These are phyloP conservation scores for Ruditapes philippinarum DNA, from an alignment of 1,140 invertebrate genomes.

Conservation along the genomic window DNA sequence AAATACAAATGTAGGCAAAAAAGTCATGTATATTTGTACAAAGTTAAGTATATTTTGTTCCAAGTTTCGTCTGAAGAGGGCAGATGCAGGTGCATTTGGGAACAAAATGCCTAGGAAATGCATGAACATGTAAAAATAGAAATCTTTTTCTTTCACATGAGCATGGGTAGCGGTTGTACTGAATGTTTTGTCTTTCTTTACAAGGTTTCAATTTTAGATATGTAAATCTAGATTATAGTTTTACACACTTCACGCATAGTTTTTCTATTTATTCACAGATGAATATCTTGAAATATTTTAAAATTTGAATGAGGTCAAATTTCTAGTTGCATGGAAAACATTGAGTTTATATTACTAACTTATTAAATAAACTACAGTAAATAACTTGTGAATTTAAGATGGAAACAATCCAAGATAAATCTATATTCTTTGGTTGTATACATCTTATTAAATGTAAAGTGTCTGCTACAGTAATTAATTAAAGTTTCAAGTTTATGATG, in stretches of 20 bases:
- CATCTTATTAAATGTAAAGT: background rate
- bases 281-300: background rate
- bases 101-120: constrained; percentile 34
- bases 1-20: no score
- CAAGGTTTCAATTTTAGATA: background rate
- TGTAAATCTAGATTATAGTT: background rate
- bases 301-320: background rate
- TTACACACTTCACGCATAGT: background rate
- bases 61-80: background rate
- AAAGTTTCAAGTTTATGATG: background rate
- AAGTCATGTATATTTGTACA: no score
- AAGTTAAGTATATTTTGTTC: no score
- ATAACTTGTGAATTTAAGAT: background rate
- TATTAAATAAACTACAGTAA: background rate
- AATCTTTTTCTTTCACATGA: background rate
- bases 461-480: background rate
- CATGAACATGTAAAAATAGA: constrained; percentile 12
- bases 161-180: background rate
- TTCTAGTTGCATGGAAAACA: background rate
- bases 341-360: background rate
- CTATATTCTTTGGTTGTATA: no score
- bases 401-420: background rate
- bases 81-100: background rate
- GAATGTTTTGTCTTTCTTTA: background rate
- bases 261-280: background rate